phyloP scores from a whole-genome alignment of 2,888 invertebrate genomes.

The Odontomyia ornata region DNA sequence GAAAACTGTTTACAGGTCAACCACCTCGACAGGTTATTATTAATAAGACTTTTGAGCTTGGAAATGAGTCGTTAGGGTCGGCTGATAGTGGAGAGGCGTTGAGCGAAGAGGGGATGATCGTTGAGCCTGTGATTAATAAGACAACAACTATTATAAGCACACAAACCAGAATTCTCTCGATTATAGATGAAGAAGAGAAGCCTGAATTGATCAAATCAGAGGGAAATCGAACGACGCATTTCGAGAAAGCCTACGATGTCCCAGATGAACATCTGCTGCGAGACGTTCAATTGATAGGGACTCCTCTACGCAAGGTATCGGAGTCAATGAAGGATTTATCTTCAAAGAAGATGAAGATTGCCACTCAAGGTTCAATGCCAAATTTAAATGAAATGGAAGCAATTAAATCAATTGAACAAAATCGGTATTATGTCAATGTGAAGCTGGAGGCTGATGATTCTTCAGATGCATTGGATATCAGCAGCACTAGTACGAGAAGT shows the following conservation, averaged over 20 bases:
- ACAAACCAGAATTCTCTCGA: conserved; percentile 55
- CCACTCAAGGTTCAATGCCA: conserved; percentile 63
- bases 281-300: conserved; percentile 59
- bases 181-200: conserved; percentile 59
- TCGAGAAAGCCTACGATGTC: conserved; percentile 48
- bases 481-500: conserved; percentile 19
- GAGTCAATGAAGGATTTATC: conserved; percentile 62
- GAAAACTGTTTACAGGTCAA: conserved; percentile 10
- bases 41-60: conserved; percentile 41
- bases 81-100: background rate
- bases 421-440: conserved; percentile 58
- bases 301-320: conserved; percentile 61
- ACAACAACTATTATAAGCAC: conserved; percentile 57
- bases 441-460: conserved; percentile 41
- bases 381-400: conserved; percentile 62
- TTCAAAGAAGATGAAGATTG: conserved; percentile 52
- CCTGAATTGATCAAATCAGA: conserved; percentile 5
- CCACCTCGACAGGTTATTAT: background rate
- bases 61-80: conserved; percentile 5
- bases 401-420: conserved; percentile 62
- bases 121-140: conserved; percentile 53
- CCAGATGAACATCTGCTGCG: conserved; percentile 55
- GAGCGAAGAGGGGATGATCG: background rate
- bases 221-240: background rate
- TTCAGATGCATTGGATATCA: conserved; percentile 54